Evolutionary conservation across 2,797 vertebrate species (phyloP).

Genomic region (Petrocephalus schoutedeni): DNA sequence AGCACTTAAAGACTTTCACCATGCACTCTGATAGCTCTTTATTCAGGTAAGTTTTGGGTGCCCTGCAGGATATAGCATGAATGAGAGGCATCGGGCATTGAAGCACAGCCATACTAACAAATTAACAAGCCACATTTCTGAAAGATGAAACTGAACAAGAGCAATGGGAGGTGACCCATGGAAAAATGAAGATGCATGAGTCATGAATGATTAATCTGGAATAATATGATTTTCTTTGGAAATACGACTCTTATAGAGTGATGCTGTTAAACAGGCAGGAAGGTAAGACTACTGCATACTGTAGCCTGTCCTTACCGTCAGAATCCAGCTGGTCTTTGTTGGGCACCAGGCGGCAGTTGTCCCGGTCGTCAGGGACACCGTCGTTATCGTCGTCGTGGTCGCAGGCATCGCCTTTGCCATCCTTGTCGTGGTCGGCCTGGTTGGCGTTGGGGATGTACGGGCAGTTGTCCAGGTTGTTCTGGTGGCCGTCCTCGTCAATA

Average conservation of each 20-base stretch:
- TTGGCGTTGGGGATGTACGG: conserved; percentile 92
- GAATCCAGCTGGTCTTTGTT: conserved; percentile 81
- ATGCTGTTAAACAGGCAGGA: background rate
- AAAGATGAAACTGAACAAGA: background rate
- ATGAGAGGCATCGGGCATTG: background rate
- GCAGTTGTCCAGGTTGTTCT: conserved; percentile 97
- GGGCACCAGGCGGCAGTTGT: conserved; percentile 90
- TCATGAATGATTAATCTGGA: background rate
- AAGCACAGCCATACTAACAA: background rate
- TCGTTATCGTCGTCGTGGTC: conserved; percentile 93
- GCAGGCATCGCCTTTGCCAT: conserved; percentile 90
- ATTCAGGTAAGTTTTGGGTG: background rate
- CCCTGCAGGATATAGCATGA: background rate
- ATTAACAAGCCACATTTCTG: background rate
- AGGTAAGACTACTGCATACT: background rate
- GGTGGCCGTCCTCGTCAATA: conserved; percentile 93
- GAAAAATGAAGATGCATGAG: background rate
- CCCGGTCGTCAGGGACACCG: conserved; percentile 85
- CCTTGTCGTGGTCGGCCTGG: conserved; percentile 91
- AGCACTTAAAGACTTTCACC: background rate
- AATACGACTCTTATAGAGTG: background rate
- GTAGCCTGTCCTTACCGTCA: conserved; percentile 68
- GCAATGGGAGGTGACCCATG: background rate
- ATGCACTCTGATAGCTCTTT: background rate
- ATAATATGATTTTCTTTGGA: background rate